Conservation (phyloP, 2,113 vertebrate species). For the Saiga tatarica region DNA sequence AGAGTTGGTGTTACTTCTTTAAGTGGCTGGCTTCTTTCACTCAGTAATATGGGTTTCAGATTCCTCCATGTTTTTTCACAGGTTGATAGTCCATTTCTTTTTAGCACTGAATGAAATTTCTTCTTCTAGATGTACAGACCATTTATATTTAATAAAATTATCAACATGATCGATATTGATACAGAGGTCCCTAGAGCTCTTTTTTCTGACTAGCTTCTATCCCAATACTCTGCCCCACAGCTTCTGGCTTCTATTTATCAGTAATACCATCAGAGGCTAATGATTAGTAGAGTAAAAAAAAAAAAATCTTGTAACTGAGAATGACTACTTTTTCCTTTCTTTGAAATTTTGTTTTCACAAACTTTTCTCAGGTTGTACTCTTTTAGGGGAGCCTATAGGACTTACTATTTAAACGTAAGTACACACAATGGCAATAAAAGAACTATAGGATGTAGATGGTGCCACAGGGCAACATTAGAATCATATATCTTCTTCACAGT, state of each 20-base stretch:
- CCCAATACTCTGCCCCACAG: not conserved
- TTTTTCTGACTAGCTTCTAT: not conserved
- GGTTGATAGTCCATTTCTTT: not conserved
- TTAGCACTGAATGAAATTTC: not conserved
- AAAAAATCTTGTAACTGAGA: not conserved
- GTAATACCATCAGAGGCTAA: not conserved
- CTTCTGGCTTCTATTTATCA: not conserved
- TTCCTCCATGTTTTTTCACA: not conserved
- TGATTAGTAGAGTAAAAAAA: not conserved
- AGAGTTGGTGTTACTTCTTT: not conserved
- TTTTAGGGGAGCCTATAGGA: not conserved
- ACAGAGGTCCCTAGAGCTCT: not conserved
- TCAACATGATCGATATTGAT: not conserved
- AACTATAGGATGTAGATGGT: not conserved
- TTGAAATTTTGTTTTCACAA: not conserved
- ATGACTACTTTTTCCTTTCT: not conserved
- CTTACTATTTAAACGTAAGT: not conserved
- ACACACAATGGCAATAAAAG: not conserved
- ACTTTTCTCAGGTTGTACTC: not conserved
- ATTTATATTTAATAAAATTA: not conserved
- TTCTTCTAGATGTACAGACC: not conserved
- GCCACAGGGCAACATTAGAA: not conserved
- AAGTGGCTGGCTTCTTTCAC: not conserved
- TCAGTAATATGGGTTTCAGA: not conserved
- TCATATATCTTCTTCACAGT: not conserved